Base-by-base conservation (phyloP, 2,888 invertebrate species). In the Branchipolynoe longqiensis region DNA sequence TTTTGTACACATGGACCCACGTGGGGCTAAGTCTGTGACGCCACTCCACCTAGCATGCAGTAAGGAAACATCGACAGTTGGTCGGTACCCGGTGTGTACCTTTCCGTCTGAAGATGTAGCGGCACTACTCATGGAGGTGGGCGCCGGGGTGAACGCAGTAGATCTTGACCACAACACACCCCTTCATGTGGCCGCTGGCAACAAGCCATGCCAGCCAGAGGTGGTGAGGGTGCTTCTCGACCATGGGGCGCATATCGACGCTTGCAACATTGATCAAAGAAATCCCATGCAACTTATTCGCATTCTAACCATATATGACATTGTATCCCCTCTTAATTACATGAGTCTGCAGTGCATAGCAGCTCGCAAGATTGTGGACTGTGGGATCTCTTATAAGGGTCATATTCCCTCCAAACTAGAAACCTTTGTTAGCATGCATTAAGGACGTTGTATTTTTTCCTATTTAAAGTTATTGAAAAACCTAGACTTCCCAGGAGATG, bases 141-240 rank as follows among this genome's bases (percentile, higher is more conserved):
- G 98, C 18, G 97, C 97, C 0, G 95, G 96, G 94, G 96, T 97
- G 0, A 96, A 96, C 94, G 96, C 96, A 0, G 94, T 95, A 0
- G 98, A 98, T 94, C 96, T 96, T 83, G 96, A 96, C 85, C 97
- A 97, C 31, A 97, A 98, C 94, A 97, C 97, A 31, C 96, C 98
- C 18, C 95, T 98, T 82, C 98, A 98, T 93, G 95, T 98, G 87
- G 96, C 96, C 0, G 97, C 97, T 87, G 91, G 91, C 64, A 95
- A 96, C 93, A 96, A 96, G 86, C 96, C 96, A 0, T 96, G 96
- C 90, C 96, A 96, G 0, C 94, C 95, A 1, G 95, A 95, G 64
- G 95, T 98, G 62, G 96, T 97, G 0, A 95, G 95, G 89, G 95
- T 95, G 12, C 94, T 99, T 6, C 95, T 98, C 0, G 94, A 96